Evolutionary conservation across 2,797 vertebrate species (phyloP), one percentile per base, ranked within the genome.

Genomic region (Manis crassicaudata): DNA sequence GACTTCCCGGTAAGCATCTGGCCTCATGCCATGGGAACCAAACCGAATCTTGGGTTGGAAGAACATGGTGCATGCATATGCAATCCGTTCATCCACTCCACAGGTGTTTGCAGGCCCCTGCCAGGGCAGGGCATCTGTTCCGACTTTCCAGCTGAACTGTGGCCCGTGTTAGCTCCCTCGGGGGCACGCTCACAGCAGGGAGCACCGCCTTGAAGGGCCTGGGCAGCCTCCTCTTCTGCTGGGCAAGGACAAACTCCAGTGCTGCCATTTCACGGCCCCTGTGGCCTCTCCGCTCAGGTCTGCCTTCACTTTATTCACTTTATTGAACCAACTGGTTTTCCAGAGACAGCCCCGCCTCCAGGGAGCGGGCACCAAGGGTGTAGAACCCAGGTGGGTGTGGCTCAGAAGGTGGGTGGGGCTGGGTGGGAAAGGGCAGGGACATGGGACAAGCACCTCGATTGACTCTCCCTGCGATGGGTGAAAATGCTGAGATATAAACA

Each of bases 1-100:
- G 60, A 90, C 72, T 83, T 96, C 94, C 94, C 94, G 88, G 87
- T 65, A 91, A 89, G 90, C 90, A 96, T 94, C 86, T 97, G 93
- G 94, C 82, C 88, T 93, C 54, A 68, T 29, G 88, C 93, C 90
- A 86, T 90, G 72, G 86, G 89, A 96, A 96, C 92, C 87, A 92
- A 96, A 93, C 96, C 79, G 92, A 67, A 75, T 76, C 83, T 95
- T 80, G 56, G 43, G 67, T 52, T 97, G 58, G 54, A 90, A 94
- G 86, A 96, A 56, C 58, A 97, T 37, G 75, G 73, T 54, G 3
- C 6, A 9, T 40, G 35, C 17, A 96, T 88, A 90, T 62, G 25
- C 11, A 82, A 82, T 80, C 72, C 92, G 58, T 62, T 84, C 65
- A 94, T 89, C 73, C 52, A 20, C 43, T 80, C 81, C 82, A 35